Conservation (phyloP, 1,140 invertebrate species). For the Drosophila micromelanica region DNA sequence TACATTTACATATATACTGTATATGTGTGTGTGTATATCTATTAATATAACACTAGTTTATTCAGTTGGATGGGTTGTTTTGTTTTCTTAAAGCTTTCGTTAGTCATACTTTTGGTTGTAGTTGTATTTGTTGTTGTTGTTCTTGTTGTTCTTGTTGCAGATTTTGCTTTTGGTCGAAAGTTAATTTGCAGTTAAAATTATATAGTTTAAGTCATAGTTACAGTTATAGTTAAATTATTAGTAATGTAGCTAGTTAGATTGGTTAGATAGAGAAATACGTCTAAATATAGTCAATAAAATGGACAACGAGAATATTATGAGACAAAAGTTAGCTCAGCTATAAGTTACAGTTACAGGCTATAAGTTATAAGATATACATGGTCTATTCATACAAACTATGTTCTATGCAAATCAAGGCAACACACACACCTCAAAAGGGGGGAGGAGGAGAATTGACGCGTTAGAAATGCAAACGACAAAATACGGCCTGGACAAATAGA, state of each 20-base stretch:
- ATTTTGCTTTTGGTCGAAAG: constrained; percentile 37
- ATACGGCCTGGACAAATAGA: not conserved
- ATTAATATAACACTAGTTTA: constrained; percentile 36
- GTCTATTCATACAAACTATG: not conserved
- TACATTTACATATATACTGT: constrained; percentile 19
- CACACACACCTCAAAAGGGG: not conserved
- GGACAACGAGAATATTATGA: not conserved
- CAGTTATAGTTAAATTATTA: not conserved
- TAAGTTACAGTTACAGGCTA: constrained; percentile 7
- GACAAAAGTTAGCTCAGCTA: not conserved
- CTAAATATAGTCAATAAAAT: not conserved
- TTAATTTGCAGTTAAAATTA: constrained; percentile 11
- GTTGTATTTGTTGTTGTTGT: constrained; percentile 45
- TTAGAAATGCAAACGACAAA: constrained; percentile 12
- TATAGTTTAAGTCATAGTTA: not conserved
- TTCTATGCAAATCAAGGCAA: constrained; percentile 12
- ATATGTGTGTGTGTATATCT: constrained; percentile 22
- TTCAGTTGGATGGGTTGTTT: constrained; percentile 64
- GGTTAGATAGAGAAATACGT: constrained; percentile 1
- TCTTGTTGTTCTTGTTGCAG: not conserved
- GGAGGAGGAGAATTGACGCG: constrained; percentile 20
- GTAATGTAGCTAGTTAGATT: not conserved
- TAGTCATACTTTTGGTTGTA: constrained; percentile 52
- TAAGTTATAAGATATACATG: not conserved
- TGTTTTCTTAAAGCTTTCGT: constrained; percentile 72